Evolutionary conservation across 2,113 vertebrate species (phyloP), one percentile per base, ranked within the genome.

Genomic region (Sinocyclocheilus anophthalmus): DNA sequence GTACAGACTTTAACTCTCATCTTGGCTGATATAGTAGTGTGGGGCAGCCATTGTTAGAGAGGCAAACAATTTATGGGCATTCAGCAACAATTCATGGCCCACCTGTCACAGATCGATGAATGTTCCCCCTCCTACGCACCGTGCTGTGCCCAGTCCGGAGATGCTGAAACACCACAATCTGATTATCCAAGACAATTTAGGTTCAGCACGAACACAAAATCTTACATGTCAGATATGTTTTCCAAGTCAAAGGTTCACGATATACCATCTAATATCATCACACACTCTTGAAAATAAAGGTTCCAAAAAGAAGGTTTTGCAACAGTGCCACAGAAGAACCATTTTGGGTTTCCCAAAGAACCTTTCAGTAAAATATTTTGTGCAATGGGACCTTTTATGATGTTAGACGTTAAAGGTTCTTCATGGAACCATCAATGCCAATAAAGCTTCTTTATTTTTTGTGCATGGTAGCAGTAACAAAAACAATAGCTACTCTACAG

Each of bases 21-120:
- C 9, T 14, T 39, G 77, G 55, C 33, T 61, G 33, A 79, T 39
- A 42, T 10, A 80, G 33, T n/a, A 2, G 57, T 80, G 39, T 48
- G 20, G 37, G 22, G 22, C 55, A 80, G 57, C 37, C 57, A 24
- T 42, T 80, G 22, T 18, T 75, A 63, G 33, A 78, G 77, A 80
- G 57, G 37, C 22, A 61, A 63, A 80, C 57, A 80, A 61, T 30
- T 81, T 65, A 81, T 81, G 39, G 37, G 22, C 59, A 48, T 45
- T 81, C 79, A 67, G 79, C 79, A 81, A 65, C 59, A 65, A 81
- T 65, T 48, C 59, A 42, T 65, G 14, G 57, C 37, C 78, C 59
- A 63, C 78, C 78, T n/a, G 1, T 81, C 57, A 81, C n/a, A 81
- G 79, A 81, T 81, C 79, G 39, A 81, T 81, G 79, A 81, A 65